These are phyloP conservation scores for Babyrousa celebensis DNA, from an alignment of 2,797 vertebrate species.

Conservation along the genomic window DNA sequence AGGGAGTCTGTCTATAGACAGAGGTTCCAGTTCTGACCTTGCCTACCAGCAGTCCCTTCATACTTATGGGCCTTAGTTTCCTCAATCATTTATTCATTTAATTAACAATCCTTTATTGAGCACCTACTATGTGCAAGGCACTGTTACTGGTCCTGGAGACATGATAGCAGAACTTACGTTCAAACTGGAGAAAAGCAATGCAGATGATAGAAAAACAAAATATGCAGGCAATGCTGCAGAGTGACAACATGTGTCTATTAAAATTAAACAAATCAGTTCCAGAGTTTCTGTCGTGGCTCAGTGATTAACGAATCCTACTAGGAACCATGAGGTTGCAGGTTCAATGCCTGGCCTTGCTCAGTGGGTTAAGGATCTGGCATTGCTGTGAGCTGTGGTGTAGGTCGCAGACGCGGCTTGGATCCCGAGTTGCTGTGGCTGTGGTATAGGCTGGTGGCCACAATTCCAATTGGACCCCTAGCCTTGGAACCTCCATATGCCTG, in stretches of 20 bases:
- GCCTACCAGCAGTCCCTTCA: background rate
- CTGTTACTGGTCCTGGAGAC: background rate
- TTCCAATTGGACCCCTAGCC: too few species aligned
- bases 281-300: too few species aligned
- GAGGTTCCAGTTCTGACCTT: background rate
- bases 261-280: background rate
- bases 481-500: too few species aligned
- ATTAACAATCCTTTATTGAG: background rate
- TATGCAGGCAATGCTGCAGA: background rate
- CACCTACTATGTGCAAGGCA: slow-evolving; percentile 2
- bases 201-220: background rate
- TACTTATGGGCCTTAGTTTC: background rate
- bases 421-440: too few species aligned
- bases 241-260: background rate
- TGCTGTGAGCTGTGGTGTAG: too few species aligned
- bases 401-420: too few species aligned
- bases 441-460: too few species aligned
- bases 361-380: too few species aligned
- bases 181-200: slow-evolving; percentile 37
- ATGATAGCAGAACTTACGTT: background rate
- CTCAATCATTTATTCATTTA: slow-evolving; percentile 49
- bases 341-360: too few species aligned
- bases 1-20: background rate
- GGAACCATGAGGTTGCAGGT: too few species aligned
- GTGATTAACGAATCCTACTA: too few species aligned